Conservation (phyloP, 2,888 invertebrate genomes). For the Oligia fasciuncula region DNA sequence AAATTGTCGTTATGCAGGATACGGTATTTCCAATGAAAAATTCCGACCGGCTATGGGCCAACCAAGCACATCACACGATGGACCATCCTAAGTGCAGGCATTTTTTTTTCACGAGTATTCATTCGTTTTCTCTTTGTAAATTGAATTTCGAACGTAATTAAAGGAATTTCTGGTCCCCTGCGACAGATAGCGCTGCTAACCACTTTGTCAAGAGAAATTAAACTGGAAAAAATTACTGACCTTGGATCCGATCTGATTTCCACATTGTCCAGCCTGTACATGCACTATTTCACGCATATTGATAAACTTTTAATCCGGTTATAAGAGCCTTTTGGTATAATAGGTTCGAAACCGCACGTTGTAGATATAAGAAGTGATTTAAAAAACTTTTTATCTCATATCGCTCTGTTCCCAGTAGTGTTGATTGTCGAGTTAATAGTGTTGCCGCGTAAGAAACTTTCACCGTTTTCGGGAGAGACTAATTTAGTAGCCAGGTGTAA, state of each 20-base stretch:
- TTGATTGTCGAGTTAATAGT: constrained; percentile 53
- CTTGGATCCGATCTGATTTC: constrained; percentile 98
- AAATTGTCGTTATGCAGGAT: constrained; percentile 17
- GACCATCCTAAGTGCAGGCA: constrained; percentile 13
- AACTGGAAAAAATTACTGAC: constrained; percentile 81
- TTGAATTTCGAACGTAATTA: constrained; percentile 33
- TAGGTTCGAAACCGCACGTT: constrained; percentile 55
- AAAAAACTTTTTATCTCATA: constrained; percentile 54
- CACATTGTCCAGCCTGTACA: constrained; percentile 97
- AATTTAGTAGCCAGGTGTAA: constrained; percentile 48
- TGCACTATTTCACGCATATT: constrained; percentile 98
- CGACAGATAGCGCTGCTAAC: not conserved
- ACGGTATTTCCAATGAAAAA: not conserved
- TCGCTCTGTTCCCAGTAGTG: constrained; percentile 55
- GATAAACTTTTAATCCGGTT: constrained; percentile 26
- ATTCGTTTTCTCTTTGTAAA: constrained; percentile 11
- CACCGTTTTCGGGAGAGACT: constrained; percentile 21
- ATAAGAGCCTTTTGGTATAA: constrained; percentile 32
- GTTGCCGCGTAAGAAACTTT: constrained; percentile 46
- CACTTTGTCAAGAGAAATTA: constrained; percentile 5
- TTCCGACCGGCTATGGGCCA: constrained; percentile 1
- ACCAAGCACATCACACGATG: constrained; percentile 30
- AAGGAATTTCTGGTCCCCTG: constrained; percentile 3
- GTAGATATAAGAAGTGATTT: constrained; percentile 53
- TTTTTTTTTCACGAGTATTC: not conserved